phyloP scores from a whole-genome alignment of 2,888 invertebrate species.

The Salticus scenicus region DNA sequence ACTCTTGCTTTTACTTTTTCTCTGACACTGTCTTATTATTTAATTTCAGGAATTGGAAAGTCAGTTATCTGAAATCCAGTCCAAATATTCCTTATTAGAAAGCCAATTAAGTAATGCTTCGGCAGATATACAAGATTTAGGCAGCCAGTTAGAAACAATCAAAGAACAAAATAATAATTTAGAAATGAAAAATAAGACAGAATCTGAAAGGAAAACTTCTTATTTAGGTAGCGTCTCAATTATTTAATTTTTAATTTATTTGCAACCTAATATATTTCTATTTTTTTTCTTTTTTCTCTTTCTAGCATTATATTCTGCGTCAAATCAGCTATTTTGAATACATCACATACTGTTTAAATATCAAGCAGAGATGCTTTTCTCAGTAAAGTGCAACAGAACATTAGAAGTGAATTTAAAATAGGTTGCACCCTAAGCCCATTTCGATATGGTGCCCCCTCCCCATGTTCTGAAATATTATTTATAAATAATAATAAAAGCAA shows the following conservation, averaged over 20 bases:
- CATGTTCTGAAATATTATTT: no score
- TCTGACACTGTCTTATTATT: neutral
- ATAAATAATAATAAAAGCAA: no score
- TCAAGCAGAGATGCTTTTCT: no score
- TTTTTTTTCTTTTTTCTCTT: neutral
- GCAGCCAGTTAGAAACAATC: constrained; percentile 17
- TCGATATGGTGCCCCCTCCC: no score
- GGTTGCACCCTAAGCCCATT: no score
- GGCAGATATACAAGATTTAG: constrained; percentile 34
- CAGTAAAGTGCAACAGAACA: no score
- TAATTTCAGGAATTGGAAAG: constrained; percentile 30
- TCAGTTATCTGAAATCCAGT: constrained; percentile 26
- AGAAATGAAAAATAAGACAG: constrained; percentile 26
- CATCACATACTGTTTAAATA: no score
- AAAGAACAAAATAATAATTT: constrained; percentile 2
- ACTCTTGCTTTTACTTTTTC: neutral
- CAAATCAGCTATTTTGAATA: no score
- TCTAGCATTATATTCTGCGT: neutral
- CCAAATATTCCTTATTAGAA: constrained; percentile 29
- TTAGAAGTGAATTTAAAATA: no score
- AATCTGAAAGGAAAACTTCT: constrained; percentile 41
- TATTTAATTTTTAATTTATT: neutral
- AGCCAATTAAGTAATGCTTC: constrained; percentile 28
- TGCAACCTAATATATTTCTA: no score
- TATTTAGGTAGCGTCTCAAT: constrained; percentile 42